Evolutionary conservation across 2,797 vertebrate genomes (phyloP), one percentile per base, ranked within the genome.

Genomic region (Phaenicophaeus curvirostris): DNA sequence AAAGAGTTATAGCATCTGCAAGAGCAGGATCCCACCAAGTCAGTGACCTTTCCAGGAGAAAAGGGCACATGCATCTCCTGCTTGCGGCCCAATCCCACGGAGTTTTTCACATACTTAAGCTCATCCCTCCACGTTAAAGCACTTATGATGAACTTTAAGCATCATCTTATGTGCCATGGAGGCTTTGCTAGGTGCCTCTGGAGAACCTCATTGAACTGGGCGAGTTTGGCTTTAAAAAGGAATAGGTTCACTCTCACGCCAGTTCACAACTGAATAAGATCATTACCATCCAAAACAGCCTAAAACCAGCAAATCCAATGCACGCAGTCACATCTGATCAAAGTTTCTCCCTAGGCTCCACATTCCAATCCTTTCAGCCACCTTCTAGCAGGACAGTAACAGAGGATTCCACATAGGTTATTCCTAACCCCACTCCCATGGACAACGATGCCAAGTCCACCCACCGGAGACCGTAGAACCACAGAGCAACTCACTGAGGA

Each of bases 31-130:
- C 24, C 55, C 33, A 53, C 59, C 13, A 35, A 37, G n/a, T 6
- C 84, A 71, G 30, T 74, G 78, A 91, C 90, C 84, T 95, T 95
- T 95, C 61, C 75, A 57, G 35, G 2, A 8, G 11, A 31, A 41
- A 28, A 41, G 31, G 31, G 11, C 55, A 73, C 1, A 0, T 39
- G 3, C 33, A 55, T 82, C 53, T 71, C 30, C 41, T 1, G 9
- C 86, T 69, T 23, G 41, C 7, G 3, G 80, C 13, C 16, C 82
- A 80, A 21, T 14, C 24, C 50, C 58, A 39, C 24, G 62, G 58
- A 84, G 69, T 21, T 67, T 71, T 62, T 58, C 37, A n/a, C 30
- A 72, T 7, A 8, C 18, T 61, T 67, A 63, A 83, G 15, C 18
- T 74, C 53, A 68, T 54, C 63, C 33, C 62, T 69, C 44, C 30